Evolutionary conservation across 2,888 invertebrate genomes (phyloP).

Genomic region (Tipula helvola): DNA sequence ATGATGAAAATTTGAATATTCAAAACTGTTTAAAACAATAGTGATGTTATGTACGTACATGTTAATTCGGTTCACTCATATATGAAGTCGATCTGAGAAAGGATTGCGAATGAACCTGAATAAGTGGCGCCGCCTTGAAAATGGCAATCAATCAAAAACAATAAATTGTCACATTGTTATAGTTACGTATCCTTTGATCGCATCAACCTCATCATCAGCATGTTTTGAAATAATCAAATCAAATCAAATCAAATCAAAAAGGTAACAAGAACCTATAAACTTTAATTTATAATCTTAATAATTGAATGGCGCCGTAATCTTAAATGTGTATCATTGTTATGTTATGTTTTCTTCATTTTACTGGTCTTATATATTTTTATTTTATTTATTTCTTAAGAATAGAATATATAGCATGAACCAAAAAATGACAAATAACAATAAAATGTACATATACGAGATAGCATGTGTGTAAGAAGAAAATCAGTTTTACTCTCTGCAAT

Average conservation of each 20-base stretch:
- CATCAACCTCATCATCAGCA: not conserved
- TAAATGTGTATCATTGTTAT: not conserved
- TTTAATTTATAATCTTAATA: not conserved
- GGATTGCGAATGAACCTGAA: not conserved
- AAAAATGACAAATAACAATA: not conserved
- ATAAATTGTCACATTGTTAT: not conserved
- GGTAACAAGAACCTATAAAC: not conserved
- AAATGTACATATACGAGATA: not conserved
- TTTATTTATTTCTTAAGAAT: not conserved
- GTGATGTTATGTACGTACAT: not conserved
- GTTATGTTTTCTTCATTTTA: not conserved
- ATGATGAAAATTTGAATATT: conserved; percentile 1
- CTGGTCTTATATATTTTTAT: not conserved
- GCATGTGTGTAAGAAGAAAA: not conserved
- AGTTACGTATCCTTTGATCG: not conserved
- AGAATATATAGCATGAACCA: not conserved
- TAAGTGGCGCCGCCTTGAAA: not conserved
- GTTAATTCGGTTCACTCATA: not conserved
- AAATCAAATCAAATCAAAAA: not conserved
- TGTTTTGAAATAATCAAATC: not conserved
- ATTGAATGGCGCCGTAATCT: not conserved
- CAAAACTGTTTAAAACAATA: not conserved
- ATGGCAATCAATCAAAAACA: not conserved
- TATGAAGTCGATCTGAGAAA: not conserved
- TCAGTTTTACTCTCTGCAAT: not conserved